Percentiles rank a stretch among this genome's conserved stretches.
Conservation (phyloP, 2,797 vertebrate species). For the Phrynocephalus vlangalii region DNA sequence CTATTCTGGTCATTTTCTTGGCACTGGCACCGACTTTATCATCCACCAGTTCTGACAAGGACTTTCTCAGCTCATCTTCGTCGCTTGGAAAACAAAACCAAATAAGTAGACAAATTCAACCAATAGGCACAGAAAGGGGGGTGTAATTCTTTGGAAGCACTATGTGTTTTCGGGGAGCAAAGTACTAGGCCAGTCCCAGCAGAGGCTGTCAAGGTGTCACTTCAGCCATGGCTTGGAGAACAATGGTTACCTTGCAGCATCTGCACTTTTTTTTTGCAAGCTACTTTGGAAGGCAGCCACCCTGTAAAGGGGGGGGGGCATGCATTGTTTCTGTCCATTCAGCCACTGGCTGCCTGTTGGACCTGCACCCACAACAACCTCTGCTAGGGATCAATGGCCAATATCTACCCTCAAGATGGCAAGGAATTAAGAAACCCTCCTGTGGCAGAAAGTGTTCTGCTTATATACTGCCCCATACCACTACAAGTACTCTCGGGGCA, state of each 20-base stretch:
- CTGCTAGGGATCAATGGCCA: background rate
- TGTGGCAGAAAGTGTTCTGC: no score
- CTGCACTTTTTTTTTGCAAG: background rate
- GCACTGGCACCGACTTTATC: slow-evolving; percentile 91
- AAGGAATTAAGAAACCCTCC: background rate
- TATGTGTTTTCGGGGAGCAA: background rate
- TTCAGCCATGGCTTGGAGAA: background rate
- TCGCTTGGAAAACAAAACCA: slow-evolving; percentile 82
- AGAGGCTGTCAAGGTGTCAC: background rate
- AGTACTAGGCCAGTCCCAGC: no score
- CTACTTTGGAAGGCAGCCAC: background rate
- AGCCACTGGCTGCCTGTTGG: background rate
- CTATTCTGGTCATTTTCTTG: slow-evolving; percentile 92
- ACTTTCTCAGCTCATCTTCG: slow-evolving; percentile 96
- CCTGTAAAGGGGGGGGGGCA: background rate
- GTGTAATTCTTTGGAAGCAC: no score
- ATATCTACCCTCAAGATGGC: no score
- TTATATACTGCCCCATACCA: no score
- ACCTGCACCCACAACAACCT: background rate
- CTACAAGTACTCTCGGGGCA: no score
- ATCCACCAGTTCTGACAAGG: slow-evolving; percentile 95
- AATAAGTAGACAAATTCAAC: slow-evolving; percentile 11
- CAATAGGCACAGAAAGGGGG: background rate
- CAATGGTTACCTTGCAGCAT: background rate
- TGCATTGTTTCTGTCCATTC: background rate